Evolutionary conservation across 2,888 invertebrate genomes (phyloP).

Genomic region (Resseliella maxima): DNA sequence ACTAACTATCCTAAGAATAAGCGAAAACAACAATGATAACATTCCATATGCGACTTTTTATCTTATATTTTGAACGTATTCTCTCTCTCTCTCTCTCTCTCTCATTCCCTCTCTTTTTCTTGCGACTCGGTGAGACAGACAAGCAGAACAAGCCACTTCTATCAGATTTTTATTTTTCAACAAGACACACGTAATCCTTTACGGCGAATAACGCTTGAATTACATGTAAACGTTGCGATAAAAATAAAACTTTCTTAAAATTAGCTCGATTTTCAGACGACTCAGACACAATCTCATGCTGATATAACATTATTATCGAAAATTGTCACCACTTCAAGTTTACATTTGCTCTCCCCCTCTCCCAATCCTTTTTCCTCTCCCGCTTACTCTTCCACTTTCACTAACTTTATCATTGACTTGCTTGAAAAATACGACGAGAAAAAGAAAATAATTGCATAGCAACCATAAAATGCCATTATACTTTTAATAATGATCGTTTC

Average conservation of each 20-base stretch:
- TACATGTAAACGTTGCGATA: conserved; percentile 5
- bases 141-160: background rate
- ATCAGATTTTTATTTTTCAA: background rate
- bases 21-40: background rate
- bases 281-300: background rate
- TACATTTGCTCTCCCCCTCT: too few species aligned
- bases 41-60: background rate
- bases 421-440: background rate
- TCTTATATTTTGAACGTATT: background rate
- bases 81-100: background rate
- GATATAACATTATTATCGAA: conserved; percentile 8
- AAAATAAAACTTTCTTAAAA: conserved; percentile 12
- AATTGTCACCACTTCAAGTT: background rate
- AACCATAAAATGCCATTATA: background rate
- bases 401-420: background rate
- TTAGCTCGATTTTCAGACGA: background rate
- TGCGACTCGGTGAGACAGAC: background rate
- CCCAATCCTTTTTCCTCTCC: too few species aligned
- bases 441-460: conserved; percentile 11
- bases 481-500: background rate
- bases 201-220: background rate
- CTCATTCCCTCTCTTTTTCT: background rate
- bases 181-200: background rate
- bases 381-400: too few species aligned
- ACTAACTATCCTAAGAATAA: background rate